phyloP scores from a whole-genome alignment of 1,140 invertebrate genomes.

The Popillia japonica region DNA sequence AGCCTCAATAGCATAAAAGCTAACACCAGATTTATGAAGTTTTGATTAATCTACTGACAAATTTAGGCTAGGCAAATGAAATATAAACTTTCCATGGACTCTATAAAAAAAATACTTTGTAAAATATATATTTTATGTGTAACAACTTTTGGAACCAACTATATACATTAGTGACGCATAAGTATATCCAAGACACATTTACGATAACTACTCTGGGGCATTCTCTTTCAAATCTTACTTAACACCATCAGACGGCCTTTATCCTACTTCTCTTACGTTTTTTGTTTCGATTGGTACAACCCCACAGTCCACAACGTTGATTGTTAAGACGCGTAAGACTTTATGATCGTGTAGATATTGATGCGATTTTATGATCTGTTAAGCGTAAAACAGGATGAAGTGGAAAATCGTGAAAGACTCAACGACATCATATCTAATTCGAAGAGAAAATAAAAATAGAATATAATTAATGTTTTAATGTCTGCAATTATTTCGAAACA shows the following conservation, averaged over 20 bases:
- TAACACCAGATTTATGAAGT: too few relatives aligned
- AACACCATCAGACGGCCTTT: not conserved
- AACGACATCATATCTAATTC: not conserved
- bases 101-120: too few relatives aligned
- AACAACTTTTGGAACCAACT: too few relatives aligned
- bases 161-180: too few relatives aligned
- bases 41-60: too few relatives aligned
- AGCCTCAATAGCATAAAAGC: too few relatives aligned
- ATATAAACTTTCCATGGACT: too few relatives aligned
- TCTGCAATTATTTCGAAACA: too few relatives aligned
- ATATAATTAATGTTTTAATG: not conserved
- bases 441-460: not conserved
- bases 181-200: not conserved
- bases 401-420: not conserved
- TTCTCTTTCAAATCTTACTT: not conserved
- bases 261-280: conserved; percentile 12
- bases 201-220: not conserved
- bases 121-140: too few relatives aligned
- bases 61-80: too few relatives aligned
- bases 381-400: not conserved
- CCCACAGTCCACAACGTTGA: not conserved
- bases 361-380: conserved; percentile 17
- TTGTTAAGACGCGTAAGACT: not conserved
- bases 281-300: conserved; percentile 17
- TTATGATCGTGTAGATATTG: conserved; percentile 6